Percentiles rank a stretch among this genome's conserved stretches.
Conservation (phyloP, 2,113 vertebrate species). For the Synchiropus splendidus region DNA sequence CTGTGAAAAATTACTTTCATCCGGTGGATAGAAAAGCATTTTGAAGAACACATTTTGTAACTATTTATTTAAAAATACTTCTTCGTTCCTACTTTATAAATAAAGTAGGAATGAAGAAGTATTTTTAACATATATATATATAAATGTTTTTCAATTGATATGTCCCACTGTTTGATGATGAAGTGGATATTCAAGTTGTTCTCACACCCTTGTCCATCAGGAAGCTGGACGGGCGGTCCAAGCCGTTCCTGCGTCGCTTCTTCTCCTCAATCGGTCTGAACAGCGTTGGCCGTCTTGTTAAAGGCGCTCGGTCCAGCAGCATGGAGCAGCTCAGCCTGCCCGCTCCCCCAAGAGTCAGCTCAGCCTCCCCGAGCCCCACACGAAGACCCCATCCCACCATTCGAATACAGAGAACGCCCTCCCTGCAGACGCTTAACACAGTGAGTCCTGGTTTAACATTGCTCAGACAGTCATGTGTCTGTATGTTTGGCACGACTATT, state of each 20-base stretch:
- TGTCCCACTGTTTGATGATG: too few relatives aligned
- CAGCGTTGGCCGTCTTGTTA: constrained; percentile 75
- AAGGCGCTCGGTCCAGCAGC: constrained; percentile 81
- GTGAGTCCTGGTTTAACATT: too few relatives aligned
- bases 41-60: not conserved
- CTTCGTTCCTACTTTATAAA: too few relatives aligned
- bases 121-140: too few relatives aligned
- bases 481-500: not conserved
- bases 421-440: constrained; percentile 77
- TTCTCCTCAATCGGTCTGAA: constrained; percentile 80
- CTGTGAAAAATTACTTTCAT: too few relatives aligned
- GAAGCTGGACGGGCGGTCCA: constrained; percentile 58
- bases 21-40: constrained; percentile 30
- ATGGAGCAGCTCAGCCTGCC: constrained; percentile 77
- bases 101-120: too few relatives aligned
- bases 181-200: not conserved
- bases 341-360: constrained; percentile 10
- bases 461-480: not conserved
- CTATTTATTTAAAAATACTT: too few relatives aligned
- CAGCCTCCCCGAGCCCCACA: constrained; percentile 52
- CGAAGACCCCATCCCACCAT: constrained; percentile 13
- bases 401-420: constrained; percentile 75
- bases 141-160: too few relatives aligned
- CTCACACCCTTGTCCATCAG: constrained; percentile 16
- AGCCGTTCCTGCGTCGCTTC: constrained; percentile 77